Conservation (phyloP, 2,113 vertebrate genomes). For the Micromys minutus region DNA sequence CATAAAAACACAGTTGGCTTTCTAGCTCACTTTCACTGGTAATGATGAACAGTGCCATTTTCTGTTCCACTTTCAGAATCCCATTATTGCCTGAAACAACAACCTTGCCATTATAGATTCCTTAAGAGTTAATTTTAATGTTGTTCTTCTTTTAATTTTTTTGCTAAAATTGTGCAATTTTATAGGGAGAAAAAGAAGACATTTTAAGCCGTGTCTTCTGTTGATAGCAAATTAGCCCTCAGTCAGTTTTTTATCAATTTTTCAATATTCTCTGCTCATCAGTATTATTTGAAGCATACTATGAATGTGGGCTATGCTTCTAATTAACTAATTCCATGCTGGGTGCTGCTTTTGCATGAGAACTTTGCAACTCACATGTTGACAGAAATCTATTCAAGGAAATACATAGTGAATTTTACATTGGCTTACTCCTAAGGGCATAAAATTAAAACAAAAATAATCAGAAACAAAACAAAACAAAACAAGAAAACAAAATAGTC, state of each 20-base stretch:
- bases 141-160: neutral
- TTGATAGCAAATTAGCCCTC: neutral
- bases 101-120: neutral
- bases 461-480: too few species aligned
- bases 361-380: neutral
- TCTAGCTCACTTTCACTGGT: neutral
- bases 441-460: neutral
- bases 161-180: neutral
- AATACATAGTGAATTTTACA: neutral
- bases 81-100: neutral
- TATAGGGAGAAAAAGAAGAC: neutral
- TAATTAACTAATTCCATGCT: neutral
- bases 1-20: conserved; percentile 43
- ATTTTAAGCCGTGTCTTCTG: neutral
- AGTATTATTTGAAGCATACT: neutral
- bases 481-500: too few species aligned
- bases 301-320: neutral
- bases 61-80: conserved; percentile 29
- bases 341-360: neutral
- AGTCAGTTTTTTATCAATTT: neutral
- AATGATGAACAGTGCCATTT: neutral
- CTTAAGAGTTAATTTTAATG: neutral
- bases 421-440: neutral
- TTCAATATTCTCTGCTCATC: neutral
- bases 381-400: neutral